Evolutionary conservation across 2,888 invertebrate genomes (phyloP).

Genomic region (Barypeithes pellucidus): DNA sequence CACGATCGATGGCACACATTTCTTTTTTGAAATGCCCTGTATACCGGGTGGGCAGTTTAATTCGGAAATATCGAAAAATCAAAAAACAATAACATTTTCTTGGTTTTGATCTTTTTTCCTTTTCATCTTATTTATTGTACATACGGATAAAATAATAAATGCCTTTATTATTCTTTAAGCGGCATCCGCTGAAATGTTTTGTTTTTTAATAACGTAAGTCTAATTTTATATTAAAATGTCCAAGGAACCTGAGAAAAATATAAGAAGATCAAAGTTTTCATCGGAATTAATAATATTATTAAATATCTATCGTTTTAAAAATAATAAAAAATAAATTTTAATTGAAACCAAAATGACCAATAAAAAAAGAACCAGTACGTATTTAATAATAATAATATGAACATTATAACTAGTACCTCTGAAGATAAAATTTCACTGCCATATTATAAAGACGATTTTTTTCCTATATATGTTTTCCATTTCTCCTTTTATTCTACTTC

Average conservation of each 20-base stretch:
- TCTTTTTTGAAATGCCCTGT: too few species aligned
- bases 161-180: slow-evolving; percentile 17
- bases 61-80: too few species aligned
- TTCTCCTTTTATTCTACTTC: background rate
- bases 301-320: too few species aligned
- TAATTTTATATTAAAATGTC: background rate
- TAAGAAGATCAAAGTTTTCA: background rate
- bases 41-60: too few species aligned
- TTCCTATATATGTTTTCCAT: slow-evolving; percentile 1
- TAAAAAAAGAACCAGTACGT: too few species aligned
- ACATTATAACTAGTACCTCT: background rate
- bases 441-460: slow-evolving; percentile 26
- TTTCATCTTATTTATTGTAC: slow-evolving; percentile 34
- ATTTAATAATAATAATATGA: too few species aligned
- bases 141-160: slow-evolving; percentile 19
- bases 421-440: slow-evolving; percentile 34
- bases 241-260: background rate
- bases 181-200: slow-evolving; percentile 31
- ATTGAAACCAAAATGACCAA: too few species aligned
- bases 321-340: too few species aligned
- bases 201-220: background rate
- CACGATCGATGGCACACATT: too few species aligned
- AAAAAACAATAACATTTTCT: too few species aligned
- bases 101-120: background rate
- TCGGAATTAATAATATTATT: background rate